phyloP scores from a whole-genome alignment of 2,797 vertebrate species.

The Ataeniobius toweri region DNA sequence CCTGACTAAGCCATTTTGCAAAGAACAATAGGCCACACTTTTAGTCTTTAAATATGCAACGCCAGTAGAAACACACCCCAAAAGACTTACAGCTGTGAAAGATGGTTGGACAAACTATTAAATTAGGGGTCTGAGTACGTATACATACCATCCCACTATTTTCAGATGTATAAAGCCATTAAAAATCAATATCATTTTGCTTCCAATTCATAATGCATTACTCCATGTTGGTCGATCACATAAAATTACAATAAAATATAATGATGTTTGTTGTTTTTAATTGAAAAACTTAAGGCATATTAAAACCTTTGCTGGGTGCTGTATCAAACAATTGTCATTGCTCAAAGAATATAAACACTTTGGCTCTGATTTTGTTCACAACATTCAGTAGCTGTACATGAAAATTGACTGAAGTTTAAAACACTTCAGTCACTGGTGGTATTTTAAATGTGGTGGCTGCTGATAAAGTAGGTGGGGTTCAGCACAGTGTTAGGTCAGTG shows the following conservation, averaged over 20 bases:
- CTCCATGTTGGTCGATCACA: not conserved
- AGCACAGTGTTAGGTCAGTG: constrained; percentile 29
- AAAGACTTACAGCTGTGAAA: too few relatives aligned
- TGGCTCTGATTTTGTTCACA: constrained; percentile 18
- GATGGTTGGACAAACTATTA: too few relatives aligned
- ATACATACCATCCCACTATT: too few relatives aligned
- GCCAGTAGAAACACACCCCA: too few relatives aligned
- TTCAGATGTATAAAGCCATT: too few relatives aligned
- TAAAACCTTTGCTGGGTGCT: not conserved
- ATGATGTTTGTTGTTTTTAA: not conserved
- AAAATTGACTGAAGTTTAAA: constrained; percentile 46
- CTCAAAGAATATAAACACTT: not conserved
- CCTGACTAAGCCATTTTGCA: too few relatives aligned
- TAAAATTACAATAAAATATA: not conserved
- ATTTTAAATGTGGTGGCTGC: constrained; percentile 22
- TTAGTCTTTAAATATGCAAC: too few relatives aligned
- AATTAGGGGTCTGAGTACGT: too few relatives aligned
- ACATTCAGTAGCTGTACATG: constrained; percentile 28
- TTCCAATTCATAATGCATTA: too few relatives aligned
- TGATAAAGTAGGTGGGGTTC: constrained; percentile 63
- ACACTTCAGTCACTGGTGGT: constrained; percentile 53
- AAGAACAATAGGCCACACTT: too few relatives aligned
- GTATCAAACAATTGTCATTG: not conserved
- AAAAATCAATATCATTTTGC: too few relatives aligned
- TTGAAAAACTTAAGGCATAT: not conserved